These are phyloP conservation scores for Platysteira castanea DNA, from an alignment of 2,113 vertebrate species.

Conservation along the genomic window DNA sequence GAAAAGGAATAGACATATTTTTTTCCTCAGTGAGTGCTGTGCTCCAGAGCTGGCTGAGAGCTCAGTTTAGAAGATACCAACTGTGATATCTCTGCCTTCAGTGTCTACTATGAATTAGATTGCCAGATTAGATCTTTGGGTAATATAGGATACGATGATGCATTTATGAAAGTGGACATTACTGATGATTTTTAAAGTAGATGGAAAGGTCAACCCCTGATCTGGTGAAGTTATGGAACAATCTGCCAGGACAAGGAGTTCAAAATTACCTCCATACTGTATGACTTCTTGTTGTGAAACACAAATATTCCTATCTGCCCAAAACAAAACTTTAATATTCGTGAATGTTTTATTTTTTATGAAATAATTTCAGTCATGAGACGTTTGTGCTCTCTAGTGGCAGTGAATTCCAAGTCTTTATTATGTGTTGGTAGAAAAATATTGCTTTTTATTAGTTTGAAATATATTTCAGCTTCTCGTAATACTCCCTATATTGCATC, in stretches of 20 bases:
- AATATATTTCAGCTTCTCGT: not conserved
- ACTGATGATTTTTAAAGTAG: not conserved
- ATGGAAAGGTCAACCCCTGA: not conserved
- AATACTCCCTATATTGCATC: not conserved
- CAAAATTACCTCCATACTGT: not conserved
- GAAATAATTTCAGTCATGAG: not conserved
- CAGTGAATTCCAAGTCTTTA: conserved; percentile 5
- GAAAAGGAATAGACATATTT: not conserved
- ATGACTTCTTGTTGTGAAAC: not conserved
- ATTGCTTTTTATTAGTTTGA: not conserved
- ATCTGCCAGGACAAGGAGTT: not conserved
- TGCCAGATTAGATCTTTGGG: not conserved
- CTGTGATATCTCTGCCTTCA: not conserved
- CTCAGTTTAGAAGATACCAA: not conserved
- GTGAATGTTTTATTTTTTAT: not conserved
- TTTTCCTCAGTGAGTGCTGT: not conserved
- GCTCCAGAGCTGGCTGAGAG: not conserved
- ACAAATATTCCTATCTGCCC: not conserved
- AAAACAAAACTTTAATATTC: not conserved
- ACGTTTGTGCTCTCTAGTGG: not conserved
- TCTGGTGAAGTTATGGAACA: not conserved
- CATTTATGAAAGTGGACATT: not conserved
- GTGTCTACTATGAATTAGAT: not conserved
- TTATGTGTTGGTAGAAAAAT: conserved; percentile 13
- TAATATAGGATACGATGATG: not conserved